A percentile compares a stretch with the other conserved stretches of the same genome.
These are phyloP conservation scores for Pseudocheirus occidentalis DNA, from an alignment of 2,797 vertebrate species.

Conservation along the genomic window DNA sequence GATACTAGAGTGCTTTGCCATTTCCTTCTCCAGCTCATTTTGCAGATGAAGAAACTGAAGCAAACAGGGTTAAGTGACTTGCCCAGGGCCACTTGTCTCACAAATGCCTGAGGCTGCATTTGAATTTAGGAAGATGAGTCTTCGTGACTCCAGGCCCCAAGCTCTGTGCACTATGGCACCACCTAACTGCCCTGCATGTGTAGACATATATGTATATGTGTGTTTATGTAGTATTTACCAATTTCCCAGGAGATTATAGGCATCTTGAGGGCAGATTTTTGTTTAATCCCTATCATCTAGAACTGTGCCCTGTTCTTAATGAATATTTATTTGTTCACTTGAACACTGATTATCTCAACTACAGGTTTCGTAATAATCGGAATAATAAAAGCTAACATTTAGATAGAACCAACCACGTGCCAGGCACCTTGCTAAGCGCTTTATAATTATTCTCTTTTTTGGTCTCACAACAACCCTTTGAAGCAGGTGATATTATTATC, in stretches of 20 bases:
- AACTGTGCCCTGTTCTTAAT: background rate
- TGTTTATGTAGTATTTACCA: background rate
- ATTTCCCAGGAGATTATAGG: background rate
- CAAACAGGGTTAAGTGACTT: background rate
- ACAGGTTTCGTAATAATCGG: background rate
- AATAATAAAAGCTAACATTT: background rate
- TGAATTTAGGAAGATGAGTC: background rate
- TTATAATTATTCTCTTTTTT: conserved; percentile 43
- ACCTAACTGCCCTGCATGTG: too few relatives aligned
- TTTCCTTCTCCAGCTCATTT: background rate
- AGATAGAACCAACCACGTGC: conserved; percentile 6
- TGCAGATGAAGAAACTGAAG: background rate
- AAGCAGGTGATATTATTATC: conserved; percentile 54
- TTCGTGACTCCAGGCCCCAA: background rate
- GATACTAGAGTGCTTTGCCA: background rate
- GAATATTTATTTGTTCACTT: background rate
- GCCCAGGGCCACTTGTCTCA: background rate
- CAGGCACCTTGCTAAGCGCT: background rate
- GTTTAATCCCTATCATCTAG: background rate
- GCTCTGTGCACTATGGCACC: background rate
- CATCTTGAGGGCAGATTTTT: background rate
- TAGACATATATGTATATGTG: too few relatives aligned
- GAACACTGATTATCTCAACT: background rate
- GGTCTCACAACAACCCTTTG: conserved; percentile 50
- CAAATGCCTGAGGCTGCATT: background rate